phyloP scores from a whole-genome alignment of 2,888 invertebrate species.

The Osedax frankpressi region DNA sequence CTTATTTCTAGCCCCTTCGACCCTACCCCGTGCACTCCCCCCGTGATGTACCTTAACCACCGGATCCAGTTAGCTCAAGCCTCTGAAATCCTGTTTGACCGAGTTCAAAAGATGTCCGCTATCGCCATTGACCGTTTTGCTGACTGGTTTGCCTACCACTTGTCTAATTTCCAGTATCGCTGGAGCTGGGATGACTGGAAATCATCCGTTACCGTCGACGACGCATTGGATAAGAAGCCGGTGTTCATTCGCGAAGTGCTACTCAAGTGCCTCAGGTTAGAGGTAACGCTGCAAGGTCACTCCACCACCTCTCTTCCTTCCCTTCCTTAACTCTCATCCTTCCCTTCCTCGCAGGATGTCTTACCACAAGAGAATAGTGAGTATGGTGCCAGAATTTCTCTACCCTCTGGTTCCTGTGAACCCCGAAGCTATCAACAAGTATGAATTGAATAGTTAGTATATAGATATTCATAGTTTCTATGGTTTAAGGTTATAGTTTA shows the following conservation, averaged over 20 bases:
- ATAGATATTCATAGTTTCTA: no score
- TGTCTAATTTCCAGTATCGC: slow-evolving; percentile 96
- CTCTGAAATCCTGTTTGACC: neutral
- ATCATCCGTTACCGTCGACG: slow-evolving; percentile 37
- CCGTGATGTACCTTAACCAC: neutral
- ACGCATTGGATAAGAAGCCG: slow-evolving; percentile 71
- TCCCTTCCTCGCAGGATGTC: slow-evolving; percentile 54
- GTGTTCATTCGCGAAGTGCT: slow-evolving; percentile 86
- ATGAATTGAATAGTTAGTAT: slow-evolving; percentile 50
- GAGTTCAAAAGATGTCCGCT: neutral
- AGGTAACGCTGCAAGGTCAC: neutral
- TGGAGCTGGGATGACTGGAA: slow-evolving; percentile 75
- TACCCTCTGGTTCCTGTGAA: slow-evolving; percentile 68
- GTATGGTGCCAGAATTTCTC: slow-evolving; percentile 79
- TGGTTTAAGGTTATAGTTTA: no score
- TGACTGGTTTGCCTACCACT: slow-evolving; percentile 92
- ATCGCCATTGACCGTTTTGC: slow-evolving; percentile 58
- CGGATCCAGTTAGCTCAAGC: neutral
- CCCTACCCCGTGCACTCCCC: no score
- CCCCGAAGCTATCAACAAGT: slow-evolving; percentile 67
- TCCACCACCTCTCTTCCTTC: neutral
- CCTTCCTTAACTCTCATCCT: no score
- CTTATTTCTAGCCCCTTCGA: no score
- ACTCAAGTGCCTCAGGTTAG: slow-evolving; percentile 71
- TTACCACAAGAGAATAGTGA: slow-evolving; percentile 76